Evolutionary conservation across 2,113 vertebrate species (phyloP).

Genomic region (Chaenogobius annularis): DNA sequence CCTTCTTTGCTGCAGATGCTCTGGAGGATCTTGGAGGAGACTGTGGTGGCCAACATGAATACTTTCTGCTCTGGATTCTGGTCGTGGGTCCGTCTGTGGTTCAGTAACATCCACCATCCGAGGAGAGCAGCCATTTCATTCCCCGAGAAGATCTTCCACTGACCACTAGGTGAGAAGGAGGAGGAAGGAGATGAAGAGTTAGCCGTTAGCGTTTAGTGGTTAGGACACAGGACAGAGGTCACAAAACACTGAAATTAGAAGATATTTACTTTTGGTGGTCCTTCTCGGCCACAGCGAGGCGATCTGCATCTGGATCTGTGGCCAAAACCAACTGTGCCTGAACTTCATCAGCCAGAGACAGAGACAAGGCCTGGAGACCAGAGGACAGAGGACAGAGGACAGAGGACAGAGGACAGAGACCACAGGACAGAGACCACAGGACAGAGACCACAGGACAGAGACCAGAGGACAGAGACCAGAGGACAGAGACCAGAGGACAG

Average conservation of each 20-base stretch:
- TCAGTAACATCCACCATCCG: constrained; percentile 95
- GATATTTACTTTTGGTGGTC: not conserved
- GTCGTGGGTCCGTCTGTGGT: constrained; percentile 76
- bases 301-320: constrained; percentile 93
- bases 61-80: constrained; percentile 66
- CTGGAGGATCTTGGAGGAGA: constrained; percentile 91
- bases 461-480: not conserved
- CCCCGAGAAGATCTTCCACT: constrained; percentile 93
- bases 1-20: constrained; percentile 86
- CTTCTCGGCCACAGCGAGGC: constrained; percentile 89
- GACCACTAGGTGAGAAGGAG: constrained; percentile 62
- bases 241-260: not conserved
- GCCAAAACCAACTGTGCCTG: constrained; percentile 84
- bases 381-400: constrained; percentile 24
- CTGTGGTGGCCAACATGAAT: constrained; percentile 92
- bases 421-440: not conserved
- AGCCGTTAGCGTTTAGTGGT: not conserved
- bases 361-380: constrained; percentile 80
- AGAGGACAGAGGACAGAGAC: not conserved
- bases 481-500: too few relatives aligned
- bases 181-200: not conserved
- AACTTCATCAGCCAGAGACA: constrained; percentile 87
- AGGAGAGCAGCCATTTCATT: constrained; percentile 92
- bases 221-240: not conserved
- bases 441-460: not conserved